Percentiles rank a stretch among this genome's conserved stretches.
These are phyloP conservation scores for Sesamia inferens DNA, from an alignment of 2,888 invertebrate species.

Conservation along the genomic window DNA sequence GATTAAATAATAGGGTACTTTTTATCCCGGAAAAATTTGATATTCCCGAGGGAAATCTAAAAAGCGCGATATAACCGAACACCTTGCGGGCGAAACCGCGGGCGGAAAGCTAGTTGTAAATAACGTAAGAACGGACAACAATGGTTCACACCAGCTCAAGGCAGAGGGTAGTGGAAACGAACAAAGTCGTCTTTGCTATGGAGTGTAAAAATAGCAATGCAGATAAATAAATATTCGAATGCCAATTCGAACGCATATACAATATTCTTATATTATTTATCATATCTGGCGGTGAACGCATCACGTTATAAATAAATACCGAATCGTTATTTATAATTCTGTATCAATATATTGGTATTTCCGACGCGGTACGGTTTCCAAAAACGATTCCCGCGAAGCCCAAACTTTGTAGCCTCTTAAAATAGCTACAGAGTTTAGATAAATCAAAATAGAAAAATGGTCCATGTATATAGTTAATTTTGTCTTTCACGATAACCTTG, in stretches of 20 bases:
- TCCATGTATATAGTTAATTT: slow-evolving; percentile 38
- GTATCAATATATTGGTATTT: slow-evolving; percentile 37
- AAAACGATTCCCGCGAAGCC: slow-evolving; percentile 21
- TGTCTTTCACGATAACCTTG: slow-evolving; percentile 11
- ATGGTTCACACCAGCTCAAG: no score
- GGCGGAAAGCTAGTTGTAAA: no score
- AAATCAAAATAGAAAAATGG: slow-evolving; percentile 56
- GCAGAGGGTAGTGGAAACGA: no score
- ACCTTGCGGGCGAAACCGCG: no score
- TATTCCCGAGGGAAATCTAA: no score
- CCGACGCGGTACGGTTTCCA: slow-evolving; percentile 22
- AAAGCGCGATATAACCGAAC: no score
- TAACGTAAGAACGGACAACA: no score
- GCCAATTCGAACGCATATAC: not conserved
- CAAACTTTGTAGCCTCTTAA: slow-evolving; percentile 38
- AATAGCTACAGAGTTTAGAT: slow-evolving; percentile 58
- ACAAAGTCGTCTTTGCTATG: no score
- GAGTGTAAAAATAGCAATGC: no score
- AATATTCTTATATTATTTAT: not conserved
- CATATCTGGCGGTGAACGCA: slow-evolving; percentile 31
- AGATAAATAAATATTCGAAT: not conserved
- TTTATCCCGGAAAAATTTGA: no score
- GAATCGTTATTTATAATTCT: slow-evolving; percentile 41
- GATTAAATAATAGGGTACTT: no score
- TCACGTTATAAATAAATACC: slow-evolving; percentile 27